Percentiles rank a stretch among this genome's conserved stretches.
These are phyloP conservation scores for Tethya wilhelma DNA, from an alignment of 37 sponge, comb jelly and placozoan genomes.

Conservation along the genomic window DNA sequence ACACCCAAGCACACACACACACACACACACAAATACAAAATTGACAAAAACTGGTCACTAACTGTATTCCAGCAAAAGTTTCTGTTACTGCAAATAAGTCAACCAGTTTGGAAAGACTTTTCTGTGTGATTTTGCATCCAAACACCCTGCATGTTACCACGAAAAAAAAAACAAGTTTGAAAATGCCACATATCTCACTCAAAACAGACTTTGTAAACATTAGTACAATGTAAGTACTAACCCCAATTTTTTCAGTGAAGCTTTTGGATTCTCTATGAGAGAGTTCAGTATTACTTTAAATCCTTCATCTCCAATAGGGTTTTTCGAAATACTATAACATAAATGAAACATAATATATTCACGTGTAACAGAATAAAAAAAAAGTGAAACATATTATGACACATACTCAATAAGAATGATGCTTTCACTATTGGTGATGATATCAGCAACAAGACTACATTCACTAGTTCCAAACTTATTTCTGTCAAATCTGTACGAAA, in stretches of 20 bases:
- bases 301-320: constrained; percentile 45
- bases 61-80: constrained; percentile 22
- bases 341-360: background rate
- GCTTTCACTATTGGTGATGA: background rate
- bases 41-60: constrained; percentile 1
- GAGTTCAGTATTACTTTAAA: constrained; percentile 23
- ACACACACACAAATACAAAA: too few species aligned
- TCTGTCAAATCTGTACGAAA: constrained; percentile 23
- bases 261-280: constrained; percentile 22
- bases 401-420: constrained; percentile 31
- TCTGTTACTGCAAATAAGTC: constrained; percentile 5
- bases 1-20: too few species aligned
- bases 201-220: background rate
- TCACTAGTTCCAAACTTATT: constrained; percentile 13
- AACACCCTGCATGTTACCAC: constrained; percentile 8
- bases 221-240: background rate
- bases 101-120: constrained; percentile 5
- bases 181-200: too few species aligned
- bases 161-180: background rate
- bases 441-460: constrained; percentile 2
- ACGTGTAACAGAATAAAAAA: background rate
- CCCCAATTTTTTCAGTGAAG: constrained; percentile 28
- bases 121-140: constrained; percentile 25
- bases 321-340: constrained; percentile 32
- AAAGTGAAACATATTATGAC: background rate